These are phyloP conservation scores for Heliangelus exortis DNA, from an alignment of 2,797 vertebrate species.

Conservation along the genomic window DNA sequence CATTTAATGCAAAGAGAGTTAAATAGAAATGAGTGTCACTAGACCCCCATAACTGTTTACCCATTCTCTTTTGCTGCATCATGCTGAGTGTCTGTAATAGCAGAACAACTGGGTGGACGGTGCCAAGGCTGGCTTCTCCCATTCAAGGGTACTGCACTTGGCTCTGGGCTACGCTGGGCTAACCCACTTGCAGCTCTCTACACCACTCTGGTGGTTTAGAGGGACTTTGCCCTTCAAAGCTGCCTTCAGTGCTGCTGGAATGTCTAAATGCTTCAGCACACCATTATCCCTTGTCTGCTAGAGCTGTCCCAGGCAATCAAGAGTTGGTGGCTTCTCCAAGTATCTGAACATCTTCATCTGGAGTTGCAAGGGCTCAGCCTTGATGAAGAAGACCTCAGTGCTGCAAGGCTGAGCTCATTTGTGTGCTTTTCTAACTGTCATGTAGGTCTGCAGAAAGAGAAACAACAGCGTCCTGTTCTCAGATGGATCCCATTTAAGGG, in stretches of 20 bases:
- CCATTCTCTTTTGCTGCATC: slow-evolving; percentile 33
- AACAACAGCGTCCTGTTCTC: background rate
- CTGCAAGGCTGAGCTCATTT: background rate
- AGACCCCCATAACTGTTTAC: background rate
- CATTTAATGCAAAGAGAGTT: background rate
- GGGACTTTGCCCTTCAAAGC: background rate
- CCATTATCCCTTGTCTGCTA: background rate
- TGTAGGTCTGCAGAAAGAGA: slow-evolving; percentile 43
- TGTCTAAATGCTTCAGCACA: background rate
- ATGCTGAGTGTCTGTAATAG: slow-evolving; percentile 23
- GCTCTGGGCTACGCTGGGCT: background rate
- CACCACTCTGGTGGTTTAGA: slow-evolving; percentile 57
- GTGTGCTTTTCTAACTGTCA: background rate
- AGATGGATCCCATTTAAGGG: slow-evolving; percentile 52
- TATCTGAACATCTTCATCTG: background rate
- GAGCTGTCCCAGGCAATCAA: background rate
- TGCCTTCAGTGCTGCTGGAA: background rate
- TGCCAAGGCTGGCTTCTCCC: slow-evolving; percentile 39
- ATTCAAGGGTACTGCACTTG: slow-evolving; percentile 24
- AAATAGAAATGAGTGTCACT: background rate
- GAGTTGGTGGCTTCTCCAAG: background rate
- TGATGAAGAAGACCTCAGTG: background rate
- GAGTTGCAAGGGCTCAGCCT: background rate
- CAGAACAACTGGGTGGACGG: slow-evolving; percentile 18
- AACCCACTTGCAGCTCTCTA: slow-evolving; percentile 56